A percentile compares a stretch with the other conserved stretches of the same genome.
Evolutionary conservation across 2,797 vertebrate species (phyloP).

Genomic region (Ficedula albicollis): DNA sequence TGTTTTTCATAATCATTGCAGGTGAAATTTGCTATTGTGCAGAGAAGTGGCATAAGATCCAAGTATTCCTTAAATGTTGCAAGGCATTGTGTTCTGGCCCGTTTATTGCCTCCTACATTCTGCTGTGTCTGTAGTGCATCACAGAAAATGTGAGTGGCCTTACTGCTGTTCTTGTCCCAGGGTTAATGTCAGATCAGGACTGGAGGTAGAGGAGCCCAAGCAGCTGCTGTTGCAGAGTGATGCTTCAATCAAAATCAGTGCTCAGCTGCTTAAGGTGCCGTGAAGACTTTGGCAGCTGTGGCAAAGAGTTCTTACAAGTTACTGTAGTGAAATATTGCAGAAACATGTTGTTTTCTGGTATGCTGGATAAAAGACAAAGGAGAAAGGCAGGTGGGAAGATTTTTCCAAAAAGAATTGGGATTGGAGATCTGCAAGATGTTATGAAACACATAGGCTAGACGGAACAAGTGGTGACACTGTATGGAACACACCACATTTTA

Average conservation of each 20-base stretch:
- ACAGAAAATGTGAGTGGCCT: not conserved
- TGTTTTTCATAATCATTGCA: not conserved
- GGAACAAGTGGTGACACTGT: not conserved
- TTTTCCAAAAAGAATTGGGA: not conserved
- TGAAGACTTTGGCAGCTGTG: conserved; percentile 30
- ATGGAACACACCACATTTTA: not conserved
- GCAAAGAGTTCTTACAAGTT: not conserved
- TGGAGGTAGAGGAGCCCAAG: not conserved
- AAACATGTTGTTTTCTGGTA: not conserved
- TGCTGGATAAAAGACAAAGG: not conserved
- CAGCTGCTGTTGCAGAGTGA: conserved; percentile 54
- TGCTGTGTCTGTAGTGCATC: not conserved
- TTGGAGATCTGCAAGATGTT: not conserved
- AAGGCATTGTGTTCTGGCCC: not conserved
- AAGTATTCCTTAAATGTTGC: not conserved
- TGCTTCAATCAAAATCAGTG: not conserved
- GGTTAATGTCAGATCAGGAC: not conserved
- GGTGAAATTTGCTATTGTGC: not conserved
- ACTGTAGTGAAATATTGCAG: not conserved
- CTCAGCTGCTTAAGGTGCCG: not conserved
- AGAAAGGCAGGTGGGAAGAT: not conserved
- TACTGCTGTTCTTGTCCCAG: not conserved
- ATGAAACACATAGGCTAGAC: not conserved
- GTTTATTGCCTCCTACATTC: not conserved
- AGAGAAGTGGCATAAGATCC: not conserved